Percentiles rank a stretch among this genome's conserved stretches.
phyloP scores from a whole-genome alignment of 1,140 invertebrate genomes.

The Drosophila kohkoa region DNA sequence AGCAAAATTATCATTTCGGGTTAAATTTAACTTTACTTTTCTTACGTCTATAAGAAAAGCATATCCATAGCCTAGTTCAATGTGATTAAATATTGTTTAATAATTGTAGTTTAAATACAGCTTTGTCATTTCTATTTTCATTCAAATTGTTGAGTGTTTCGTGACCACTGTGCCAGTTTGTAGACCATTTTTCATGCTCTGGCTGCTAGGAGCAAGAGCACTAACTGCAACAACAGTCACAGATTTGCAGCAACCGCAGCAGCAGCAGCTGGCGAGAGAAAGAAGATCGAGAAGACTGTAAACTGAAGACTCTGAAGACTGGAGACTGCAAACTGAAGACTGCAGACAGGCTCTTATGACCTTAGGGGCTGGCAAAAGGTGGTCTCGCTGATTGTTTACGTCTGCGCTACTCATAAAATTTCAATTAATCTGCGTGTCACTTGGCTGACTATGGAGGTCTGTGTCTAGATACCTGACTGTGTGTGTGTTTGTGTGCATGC shows the following conservation, averaged over 20 bases:
- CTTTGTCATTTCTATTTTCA: not conserved
- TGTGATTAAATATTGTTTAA: too few species aligned
- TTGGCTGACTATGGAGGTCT: constrained; percentile 23
- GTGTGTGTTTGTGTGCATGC: constrained; percentile 16
- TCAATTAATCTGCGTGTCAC: constrained; percentile 82
- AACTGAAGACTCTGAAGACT: constrained; percentile 9
- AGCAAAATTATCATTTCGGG: too few species aligned
- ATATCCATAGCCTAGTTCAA: too few species aligned
- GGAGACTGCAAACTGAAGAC: constrained; percentile 41
- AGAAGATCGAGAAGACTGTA: constrained; percentile 12
- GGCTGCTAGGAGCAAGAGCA: constrained; percentile 34
- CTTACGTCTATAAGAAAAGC: too few species aligned
- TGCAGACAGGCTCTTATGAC: constrained; percentile 68
- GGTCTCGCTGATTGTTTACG: constrained; percentile 81
- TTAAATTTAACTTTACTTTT: too few species aligned
- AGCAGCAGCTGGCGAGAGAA: not conserved
- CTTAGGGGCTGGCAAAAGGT: constrained; percentile 81
- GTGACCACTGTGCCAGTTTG: constrained; percentile 57
- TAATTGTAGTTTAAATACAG: not conserved
- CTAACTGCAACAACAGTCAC: constrained; percentile 46
- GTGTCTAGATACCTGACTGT: not conserved
- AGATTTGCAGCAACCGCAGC: constrained; percentile 39
- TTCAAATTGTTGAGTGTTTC: not conserved
- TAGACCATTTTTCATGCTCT: constrained; percentile 63
- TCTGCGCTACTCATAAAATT: constrained; percentile 83